phyloP scores from a whole-genome alignment of 1,140 invertebrate genomes.

The Drosophila nannoptera region DNA sequence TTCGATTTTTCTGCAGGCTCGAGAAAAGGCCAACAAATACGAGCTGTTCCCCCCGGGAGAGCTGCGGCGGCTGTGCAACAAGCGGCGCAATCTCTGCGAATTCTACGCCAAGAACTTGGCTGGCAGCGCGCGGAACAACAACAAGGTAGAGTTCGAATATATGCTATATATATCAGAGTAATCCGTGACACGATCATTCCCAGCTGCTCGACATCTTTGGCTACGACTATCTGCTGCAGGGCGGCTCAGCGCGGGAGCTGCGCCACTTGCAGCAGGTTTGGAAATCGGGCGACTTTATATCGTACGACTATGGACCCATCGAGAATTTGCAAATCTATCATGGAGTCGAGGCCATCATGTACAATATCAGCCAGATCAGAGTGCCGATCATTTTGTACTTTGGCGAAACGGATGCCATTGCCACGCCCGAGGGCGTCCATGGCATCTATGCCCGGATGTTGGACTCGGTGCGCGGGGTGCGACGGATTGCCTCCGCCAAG shows the following conservation, averaged over 20 bases:
- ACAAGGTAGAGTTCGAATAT: constrained; percentile 34
- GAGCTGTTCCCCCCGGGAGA: constrained; percentile 58
- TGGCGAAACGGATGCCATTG: constrained; percentile 86
- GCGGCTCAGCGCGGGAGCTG: constrained; percentile 59
- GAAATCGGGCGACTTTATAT: constrained; percentile 74
- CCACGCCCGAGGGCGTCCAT: constrained; percentile 81
- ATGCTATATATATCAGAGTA: neutral
- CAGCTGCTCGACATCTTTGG: constrained; percentile 61
- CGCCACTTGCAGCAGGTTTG: constrained; percentile 70
- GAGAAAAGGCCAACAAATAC: constrained; percentile 46
- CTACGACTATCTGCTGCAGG: constrained; percentile 66
- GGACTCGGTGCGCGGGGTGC: constrained; percentile 74
- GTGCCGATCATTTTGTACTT: constrained; percentile 86
- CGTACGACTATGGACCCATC: constrained; percentile 62
- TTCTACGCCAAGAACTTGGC: constrained; percentile 55
- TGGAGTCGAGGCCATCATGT: constrained; percentile 79
- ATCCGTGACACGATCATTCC: too few species aligned
- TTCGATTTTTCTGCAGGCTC: constrained; percentile 33
- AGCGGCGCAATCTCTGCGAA: constrained; percentile 52
- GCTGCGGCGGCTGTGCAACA: constrained; percentile 42
- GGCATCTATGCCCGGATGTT: constrained; percentile 80
- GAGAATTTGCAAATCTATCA: constrained; percentile 80
- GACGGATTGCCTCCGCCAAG: constrained; percentile 74
- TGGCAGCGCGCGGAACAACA: constrained; percentile 56
- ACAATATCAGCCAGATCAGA: constrained; percentile 81